Percentiles rank a stretch among this genome's conserved stretches.
Conservation (phyloP, 2,797 vertebrate genomes). For the Gadopsis marmoratus region DNA sequence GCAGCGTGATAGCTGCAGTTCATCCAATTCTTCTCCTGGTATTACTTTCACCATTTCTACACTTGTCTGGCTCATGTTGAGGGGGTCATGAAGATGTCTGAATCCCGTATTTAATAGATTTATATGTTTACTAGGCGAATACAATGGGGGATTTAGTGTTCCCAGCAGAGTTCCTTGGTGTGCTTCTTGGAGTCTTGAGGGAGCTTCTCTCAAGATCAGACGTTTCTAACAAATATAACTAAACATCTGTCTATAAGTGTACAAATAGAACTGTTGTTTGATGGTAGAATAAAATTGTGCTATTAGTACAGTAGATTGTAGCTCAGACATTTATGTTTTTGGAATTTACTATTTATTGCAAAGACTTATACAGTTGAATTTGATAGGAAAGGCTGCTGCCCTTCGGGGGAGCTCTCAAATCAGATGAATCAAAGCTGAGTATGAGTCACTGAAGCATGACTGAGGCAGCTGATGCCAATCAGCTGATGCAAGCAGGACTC, state of each 20-base stretch:
- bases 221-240: neutral
- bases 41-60: neutral
- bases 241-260: neutral
- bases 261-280: neutral
- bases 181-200: neutral
- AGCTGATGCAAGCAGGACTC: conserved; percentile 28
- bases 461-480: conserved; percentile 23
- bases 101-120: neutral
- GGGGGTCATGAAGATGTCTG: neutral
- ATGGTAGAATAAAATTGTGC: neutral
- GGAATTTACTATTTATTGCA: neutral
- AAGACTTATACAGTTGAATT: neutral
- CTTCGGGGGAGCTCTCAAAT: conserved; percentile 2
- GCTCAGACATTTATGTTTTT: neutral
- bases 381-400: neutral
- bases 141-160: neutral
- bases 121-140: neutral
- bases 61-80: neutral
- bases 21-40: conserved; percentile 3
- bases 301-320: neutral
- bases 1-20: neutral
- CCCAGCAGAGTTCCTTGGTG: neutral
- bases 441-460: conserved; percentile 9
- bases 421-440: conserved; percentile 5
- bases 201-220: neutral